Base-by-base conservation (phyloP, 2,888 invertebrate species). In the Lepidocyrtoides sp. region DNA sequence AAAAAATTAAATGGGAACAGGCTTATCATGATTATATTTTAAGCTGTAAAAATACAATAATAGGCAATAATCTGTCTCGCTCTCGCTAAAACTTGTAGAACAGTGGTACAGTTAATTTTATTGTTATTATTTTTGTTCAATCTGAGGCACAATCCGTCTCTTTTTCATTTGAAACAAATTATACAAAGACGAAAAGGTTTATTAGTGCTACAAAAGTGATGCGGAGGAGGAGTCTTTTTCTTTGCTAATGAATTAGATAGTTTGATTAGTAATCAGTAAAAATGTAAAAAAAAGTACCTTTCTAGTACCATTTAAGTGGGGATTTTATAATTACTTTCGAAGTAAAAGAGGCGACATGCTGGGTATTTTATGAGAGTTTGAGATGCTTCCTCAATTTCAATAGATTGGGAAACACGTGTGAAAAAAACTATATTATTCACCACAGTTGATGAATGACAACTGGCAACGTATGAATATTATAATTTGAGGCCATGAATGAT, bases 41-140 rank as follows among this genome's bases (percentile, higher is more conserved):
- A 7, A 63, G 26, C 10, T 63, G 60, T 63, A 63, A 63, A 63
- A 63, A 26, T 23, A 63, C 5, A 63, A 63, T 63, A 63, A 63
- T 63, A 14, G 26, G 29, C 14, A 63, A 63, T 63, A 63, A 63
- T 63, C n/a, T 54, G 17, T 54, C 54, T 2, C 36, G 36, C 20
- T 54, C 54, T 54, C 20, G n/a, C 20, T 54, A n/a, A n/a, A 5
- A 8, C 48, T 48, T 3, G n/a, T 1, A 7, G n/a, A 20, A 20
- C 20, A 23, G 8, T 29, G 51, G 2, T 63, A 63, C 60, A 26
- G n/a, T 29, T 63, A 63, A 63, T 63, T 63, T 29, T 29, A 63
- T 54, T 63, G 26, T 29, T 29, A 63, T 54, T 63, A 63, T 63
- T 63, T 63, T 63, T 29, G 29, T 10, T 63, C 26, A 20, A 2